Evolutionary conservation across 2,797 vertebrate species (phyloP).

Genomic region (Galaxias olidus): DNA sequence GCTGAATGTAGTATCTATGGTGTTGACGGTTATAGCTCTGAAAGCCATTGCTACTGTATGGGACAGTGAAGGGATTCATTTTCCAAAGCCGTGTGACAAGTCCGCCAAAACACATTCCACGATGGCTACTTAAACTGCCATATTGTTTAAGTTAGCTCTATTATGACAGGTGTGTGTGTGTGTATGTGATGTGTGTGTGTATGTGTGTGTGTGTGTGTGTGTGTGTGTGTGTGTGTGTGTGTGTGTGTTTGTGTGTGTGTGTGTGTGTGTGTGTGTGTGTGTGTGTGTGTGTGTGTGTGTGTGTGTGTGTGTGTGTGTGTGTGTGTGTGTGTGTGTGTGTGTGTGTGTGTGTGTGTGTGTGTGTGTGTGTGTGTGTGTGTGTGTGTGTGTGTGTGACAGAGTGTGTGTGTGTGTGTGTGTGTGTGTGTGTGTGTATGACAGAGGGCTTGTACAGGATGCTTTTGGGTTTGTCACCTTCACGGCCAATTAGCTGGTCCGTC

Average conservation of each 20-base stretch:
- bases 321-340: too few species aligned
- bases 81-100: conserved; percentile 21
- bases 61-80: conserved; percentile 3
- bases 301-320: conserved; percentile 5
- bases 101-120: conserved; percentile 19
- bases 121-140: conserved; percentile 24
- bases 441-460: conserved; percentile 55
- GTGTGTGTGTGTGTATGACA: too few species aligned
- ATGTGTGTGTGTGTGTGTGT: neutral
- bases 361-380: conserved; percentile 1
- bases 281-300: conserved; percentile 17
- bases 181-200: too few species aligned
- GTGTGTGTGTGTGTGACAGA: neutral
- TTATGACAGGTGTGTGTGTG: conserved; percentile 62
- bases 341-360: conserved; percentile 22
- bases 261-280: conserved; percentile 8
- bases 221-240: conserved; percentile 7
- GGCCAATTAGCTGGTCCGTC: conserved; percentile 64
- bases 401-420: neutral
- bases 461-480: conserved; percentile 71
- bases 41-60: too few species aligned
- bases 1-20: too few species aligned
- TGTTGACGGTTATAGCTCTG: too few species aligned
- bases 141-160: conserved; percentile 41
- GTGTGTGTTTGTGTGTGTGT: too few species aligned